Evolutionary conservation across 2,888 invertebrate species (phyloP).

Genomic region (Petrolisthes cinctipes): DNA sequence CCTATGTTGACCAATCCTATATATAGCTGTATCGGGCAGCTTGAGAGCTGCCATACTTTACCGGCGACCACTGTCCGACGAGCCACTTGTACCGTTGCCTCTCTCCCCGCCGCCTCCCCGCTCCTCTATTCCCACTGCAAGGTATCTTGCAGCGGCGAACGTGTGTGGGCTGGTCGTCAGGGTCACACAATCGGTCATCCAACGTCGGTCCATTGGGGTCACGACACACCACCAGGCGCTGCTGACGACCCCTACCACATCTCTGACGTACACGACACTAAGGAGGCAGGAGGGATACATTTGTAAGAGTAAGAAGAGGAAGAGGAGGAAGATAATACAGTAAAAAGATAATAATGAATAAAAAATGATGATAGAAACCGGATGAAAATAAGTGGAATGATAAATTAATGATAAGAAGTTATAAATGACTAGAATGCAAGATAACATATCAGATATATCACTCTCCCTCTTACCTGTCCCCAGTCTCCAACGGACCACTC

Average conservation of each 20-base stretch:
- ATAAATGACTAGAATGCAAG: too few species aligned
- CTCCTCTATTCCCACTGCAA: conserved; percentile 21
- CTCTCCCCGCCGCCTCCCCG: conserved; percentile 15
- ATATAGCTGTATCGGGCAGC: too few species aligned
- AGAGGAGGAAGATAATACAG: too few species aligned
- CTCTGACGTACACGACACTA: conserved; percentile 60
- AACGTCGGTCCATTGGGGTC: conserved; percentile 36
- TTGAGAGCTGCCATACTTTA: conserved; percentile 34
- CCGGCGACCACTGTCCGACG: conserved; percentile 61
- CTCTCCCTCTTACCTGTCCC: conserved; percentile 71
- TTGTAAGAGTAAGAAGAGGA: background rate
- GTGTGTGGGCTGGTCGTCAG: conserved; percentile 57
- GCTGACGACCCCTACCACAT: conserved; percentile 57
- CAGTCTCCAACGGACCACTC: conserved; percentile 75
- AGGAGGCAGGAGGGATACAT: background rate
- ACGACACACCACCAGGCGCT: conserved; percentile 59
- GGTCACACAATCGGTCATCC: conserved; percentile 38
- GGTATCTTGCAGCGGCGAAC: conserved; percentile 53
- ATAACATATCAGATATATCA: too few species aligned
- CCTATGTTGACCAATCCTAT: too few species aligned
- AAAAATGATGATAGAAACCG: too few species aligned
- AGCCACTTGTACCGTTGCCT: conserved; percentile 63
- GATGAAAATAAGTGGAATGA: too few species aligned
- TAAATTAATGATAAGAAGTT: too few species aligned
- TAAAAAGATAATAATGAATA: too few species aligned